These are phyloP conservation scores for Proales similis DNA, from an alignment of 1,140 invertebrate species.

Conservation along the genomic window DNA sequence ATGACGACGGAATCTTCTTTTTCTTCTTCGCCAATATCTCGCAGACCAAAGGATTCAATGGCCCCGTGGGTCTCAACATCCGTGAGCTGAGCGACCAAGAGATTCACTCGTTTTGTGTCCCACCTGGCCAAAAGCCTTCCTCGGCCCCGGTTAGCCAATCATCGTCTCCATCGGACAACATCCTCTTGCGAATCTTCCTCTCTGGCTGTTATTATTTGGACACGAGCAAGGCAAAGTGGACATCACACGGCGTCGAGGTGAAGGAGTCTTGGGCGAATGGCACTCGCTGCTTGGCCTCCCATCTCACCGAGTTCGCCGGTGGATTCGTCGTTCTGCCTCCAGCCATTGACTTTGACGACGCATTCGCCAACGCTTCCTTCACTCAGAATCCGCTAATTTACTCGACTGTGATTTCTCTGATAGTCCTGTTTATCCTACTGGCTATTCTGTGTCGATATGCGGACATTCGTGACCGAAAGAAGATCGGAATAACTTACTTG, in stretches of 20 bases:
- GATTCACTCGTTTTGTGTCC: not conserved
- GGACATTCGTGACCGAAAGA: constrained; percentile 55
- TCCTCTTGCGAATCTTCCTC: constrained; percentile 40
- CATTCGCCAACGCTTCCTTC: constrained; percentile 55
- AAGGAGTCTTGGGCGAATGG: constrained; percentile 39
- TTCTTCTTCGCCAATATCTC: constrained; percentile 11
- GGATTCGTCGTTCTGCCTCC: constrained; percentile 53
- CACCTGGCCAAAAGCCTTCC: too few relatives aligned
- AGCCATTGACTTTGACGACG: constrained; percentile 51
- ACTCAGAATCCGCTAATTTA: constrained; percentile 58
- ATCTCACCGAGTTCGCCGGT: constrained; percentile 52
- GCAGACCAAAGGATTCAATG: not conserved
- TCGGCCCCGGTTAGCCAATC: not conserved
- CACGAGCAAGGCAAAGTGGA: constrained; percentile 40
- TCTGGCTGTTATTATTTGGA: constrained; percentile 41
- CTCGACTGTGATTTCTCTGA: constrained; percentile 55
- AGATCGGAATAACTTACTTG: constrained; percentile 43
- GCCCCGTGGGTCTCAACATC: not conserved
- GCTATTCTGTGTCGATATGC: constrained; percentile 54
- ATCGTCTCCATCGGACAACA: constrained; percentile 38
- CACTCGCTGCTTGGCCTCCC: constrained; percentile 46
- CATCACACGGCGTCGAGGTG: constrained; percentile 40
- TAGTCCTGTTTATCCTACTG: constrained; percentile 51
- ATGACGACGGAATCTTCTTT: not conserved
- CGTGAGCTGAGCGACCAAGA: not conserved